phyloP scores from a whole-genome alignment of 64 coral and sea anemone genomes.

The Actinia equina region DNA sequence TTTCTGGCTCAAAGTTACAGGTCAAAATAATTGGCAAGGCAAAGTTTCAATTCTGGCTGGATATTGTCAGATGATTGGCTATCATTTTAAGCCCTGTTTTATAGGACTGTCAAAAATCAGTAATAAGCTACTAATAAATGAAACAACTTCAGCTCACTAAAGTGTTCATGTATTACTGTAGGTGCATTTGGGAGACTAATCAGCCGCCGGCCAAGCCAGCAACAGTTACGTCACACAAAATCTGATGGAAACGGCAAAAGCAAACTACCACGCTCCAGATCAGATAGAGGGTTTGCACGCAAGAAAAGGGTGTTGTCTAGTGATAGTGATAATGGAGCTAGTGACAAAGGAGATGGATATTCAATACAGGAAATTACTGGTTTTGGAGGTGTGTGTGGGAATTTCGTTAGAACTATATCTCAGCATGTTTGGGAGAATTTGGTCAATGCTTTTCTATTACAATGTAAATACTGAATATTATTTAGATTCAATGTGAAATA shows the following conservation, averaged over 20 bases:
- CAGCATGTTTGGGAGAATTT: too few species aligned
- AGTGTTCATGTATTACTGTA: neutral
- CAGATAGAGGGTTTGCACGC: constrained; percentile 50
- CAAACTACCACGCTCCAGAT: constrained; percentile 82
- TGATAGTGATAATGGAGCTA: constrained; percentile 25
- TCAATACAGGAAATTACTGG: constrained; percentile 64
- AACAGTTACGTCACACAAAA: constrained; percentile 54
- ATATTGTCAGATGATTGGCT: too few species aligned
- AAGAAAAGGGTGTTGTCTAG: constrained; percentile 38
- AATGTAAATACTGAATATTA: too few species aligned
- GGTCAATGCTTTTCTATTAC: too few species aligned
- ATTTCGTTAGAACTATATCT: too few species aligned
- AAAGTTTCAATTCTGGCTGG: too few species aligned
- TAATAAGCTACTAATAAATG: neutral
- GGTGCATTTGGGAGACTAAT: constrained; percentile 80
- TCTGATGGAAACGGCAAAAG: constrained; percentile 38
- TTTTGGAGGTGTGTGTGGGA: constrained; percentile 26
- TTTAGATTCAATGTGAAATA: too few species aligned
- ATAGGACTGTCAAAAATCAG: too few species aligned
- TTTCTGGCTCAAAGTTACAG: too few species aligned
- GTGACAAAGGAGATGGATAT: constrained; percentile 73
- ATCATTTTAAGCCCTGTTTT: too few species aligned
- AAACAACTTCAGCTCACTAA: neutral
- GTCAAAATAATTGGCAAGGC: too few species aligned
- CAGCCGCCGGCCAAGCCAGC: constrained; percentile 74